Percentiles rank a stretch among this genome's conserved stretches.
phyloP scores from a whole-genome alignment of 2,888 invertebrate species.

The Eremobia ochroleuca region DNA sequence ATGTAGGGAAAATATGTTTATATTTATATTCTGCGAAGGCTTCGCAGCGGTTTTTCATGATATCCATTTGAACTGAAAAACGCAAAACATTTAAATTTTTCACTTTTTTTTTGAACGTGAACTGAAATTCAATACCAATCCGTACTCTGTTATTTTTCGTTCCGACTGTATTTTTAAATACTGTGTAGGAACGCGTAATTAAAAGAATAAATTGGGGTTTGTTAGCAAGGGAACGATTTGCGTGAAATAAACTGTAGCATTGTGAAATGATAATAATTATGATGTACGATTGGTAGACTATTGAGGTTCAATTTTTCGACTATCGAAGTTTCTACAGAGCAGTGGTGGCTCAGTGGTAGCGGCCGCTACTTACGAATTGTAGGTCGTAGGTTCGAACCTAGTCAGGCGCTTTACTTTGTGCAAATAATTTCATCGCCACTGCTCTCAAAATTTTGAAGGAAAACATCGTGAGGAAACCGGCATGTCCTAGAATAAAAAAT shows the following conservation, averaged over 20 bases:
- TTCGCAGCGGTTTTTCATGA: slow-evolving; percentile 23
- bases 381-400: too few species aligned
- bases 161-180: slow-evolving; percentile 35
- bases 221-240: neutral
- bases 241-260: neutral
- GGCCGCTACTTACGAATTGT: too few species aligned
- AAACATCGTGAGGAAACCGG: too few species aligned
- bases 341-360: too few species aligned
- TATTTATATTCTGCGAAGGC: slow-evolving; percentile 26
- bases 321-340: neutral
- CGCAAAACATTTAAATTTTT: slow-evolving; percentile 20
- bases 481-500: too few species aligned
- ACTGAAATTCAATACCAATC: slow-evolving; percentile 61
- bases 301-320: neutral
- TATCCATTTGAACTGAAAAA: slow-evolving; percentile 34
- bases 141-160: slow-evolving; percentile 36
- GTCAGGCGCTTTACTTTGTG: too few species aligned
- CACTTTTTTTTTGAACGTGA: slow-evolving; percentile 27
- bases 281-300: neutral
- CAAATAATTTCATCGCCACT: too few species aligned
- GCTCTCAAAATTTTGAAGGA: too few species aligned
- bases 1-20: slow-evolving; percentile 38
- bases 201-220: neutral
- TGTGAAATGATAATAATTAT: neutral
- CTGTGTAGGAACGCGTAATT: neutral